Base-by-base conservation (phyloP, 2,888 invertebrate genomes). In the Dascillus cervinus region DNA sequence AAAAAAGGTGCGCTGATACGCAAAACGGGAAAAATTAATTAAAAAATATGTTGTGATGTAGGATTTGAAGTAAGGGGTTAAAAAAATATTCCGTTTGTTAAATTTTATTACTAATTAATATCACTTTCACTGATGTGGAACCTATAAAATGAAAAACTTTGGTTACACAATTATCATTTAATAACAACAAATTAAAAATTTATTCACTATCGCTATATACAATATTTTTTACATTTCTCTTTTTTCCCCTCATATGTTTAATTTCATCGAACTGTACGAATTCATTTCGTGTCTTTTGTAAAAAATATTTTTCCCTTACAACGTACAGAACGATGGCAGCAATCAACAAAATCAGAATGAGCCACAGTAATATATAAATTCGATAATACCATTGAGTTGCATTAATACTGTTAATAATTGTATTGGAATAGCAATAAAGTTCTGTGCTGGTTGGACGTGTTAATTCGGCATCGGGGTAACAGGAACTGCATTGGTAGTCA, bases 401-500 rank as follows among this genome's bases (percentile, higher is more conserved):
- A 21, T 45, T 29, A 4, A 53, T 42, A 14, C 34, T 37, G 9
- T 30, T 27, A 11, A 40, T 30, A 11, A 50, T 29, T 11, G 46
- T 44, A 21, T 39, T 24, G 8, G 63, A 59, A 43, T 62, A 65
- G 47, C 65, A 65, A 40, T 60, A 65, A 22, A 44, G 48, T 27
- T 64, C 60, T 24, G 36, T 44, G 13, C 41, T 32, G 4, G 69
- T 66, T 37, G 52, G 39, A 41, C 66, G 67, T 43, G 65, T 65
- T 26, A 78, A 60, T 41, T 65, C 61, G 3, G 82, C 76, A 55
- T 85, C 85, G 3, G 70, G 70, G 52, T 73, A 73, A 60, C 85
- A 86, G 3, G 72, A 64, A 22, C 68, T 61, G 58, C 85, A 86
- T 50, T 84, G 76, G 51, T 73, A 74, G 60, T 79, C 77, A 46